Evolutionary conservation across 2,797 vertebrate genomes (phyloP).

Genomic region (Epinephelus malabaricus): DNA sequence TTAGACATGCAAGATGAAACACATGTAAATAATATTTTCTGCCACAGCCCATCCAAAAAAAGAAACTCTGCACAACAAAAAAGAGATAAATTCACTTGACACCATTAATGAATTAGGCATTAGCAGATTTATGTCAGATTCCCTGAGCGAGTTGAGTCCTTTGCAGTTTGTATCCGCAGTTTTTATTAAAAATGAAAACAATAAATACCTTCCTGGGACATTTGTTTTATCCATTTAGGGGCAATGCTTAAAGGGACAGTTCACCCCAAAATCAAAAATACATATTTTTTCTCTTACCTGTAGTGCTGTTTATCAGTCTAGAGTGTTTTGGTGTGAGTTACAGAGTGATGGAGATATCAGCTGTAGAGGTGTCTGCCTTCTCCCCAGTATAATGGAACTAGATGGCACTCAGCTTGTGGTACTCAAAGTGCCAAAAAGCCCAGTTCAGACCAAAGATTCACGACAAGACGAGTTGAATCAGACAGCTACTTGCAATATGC

Average conservation of each 20-base stretch:
- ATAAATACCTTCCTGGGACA: conserved; percentile 2
- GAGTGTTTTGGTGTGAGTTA: too few relatives aligned
- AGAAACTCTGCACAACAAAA: conserved; percentile 13
- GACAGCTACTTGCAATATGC: too few relatives aligned
- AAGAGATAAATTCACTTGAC: conserved; percentile 5
- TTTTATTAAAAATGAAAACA: conserved; percentile 18
- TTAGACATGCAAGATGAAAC: conserved; percentile 31
- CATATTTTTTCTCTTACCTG: too few relatives aligned
- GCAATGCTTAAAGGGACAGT: conserved; percentile 4
- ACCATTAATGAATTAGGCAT: conserved; percentile 47
- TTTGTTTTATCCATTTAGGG: conserved; percentile 3
- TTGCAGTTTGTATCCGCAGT: conserved; percentile 14
- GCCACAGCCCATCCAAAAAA: conserved; percentile 3
- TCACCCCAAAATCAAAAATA: too few relatives aligned
- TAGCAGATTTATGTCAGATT: conserved; percentile 24
- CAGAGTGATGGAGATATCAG: too few relatives aligned
- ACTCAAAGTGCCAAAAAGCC: too few relatives aligned
- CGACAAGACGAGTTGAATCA: too few relatives aligned
- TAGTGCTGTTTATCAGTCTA: too few relatives aligned
- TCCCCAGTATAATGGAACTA: too few relatives aligned
- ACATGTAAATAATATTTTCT: conserved; percentile 28
- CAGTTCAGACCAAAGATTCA: too few relatives aligned
- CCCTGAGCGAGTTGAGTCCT: conserved; percentile 17
- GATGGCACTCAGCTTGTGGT: too few relatives aligned
- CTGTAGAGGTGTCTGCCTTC: too few relatives aligned